Percentiles rank a stretch among this genome's conserved stretches.
Evolutionary conservation across 2,113 vertebrate genomes (phyloP).

Genomic region (Strix aluco): DNA sequence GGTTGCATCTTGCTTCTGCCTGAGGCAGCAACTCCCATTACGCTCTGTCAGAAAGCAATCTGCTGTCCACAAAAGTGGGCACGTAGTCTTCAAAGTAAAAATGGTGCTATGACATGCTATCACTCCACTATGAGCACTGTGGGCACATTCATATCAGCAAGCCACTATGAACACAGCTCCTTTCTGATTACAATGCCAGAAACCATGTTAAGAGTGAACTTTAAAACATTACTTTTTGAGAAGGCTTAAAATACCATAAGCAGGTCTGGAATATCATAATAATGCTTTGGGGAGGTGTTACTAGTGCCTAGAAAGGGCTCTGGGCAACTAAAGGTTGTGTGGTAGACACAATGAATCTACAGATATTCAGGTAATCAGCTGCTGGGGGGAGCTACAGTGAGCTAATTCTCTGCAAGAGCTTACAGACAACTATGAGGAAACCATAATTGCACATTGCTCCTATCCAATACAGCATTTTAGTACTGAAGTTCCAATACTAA

Average conservation of each 20-base stretch:
- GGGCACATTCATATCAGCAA: not conserved
- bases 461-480: not conserved
- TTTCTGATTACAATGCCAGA: not conserved
- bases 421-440: not conserved
- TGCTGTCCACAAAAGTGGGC: not conserved
- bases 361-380: not conserved
- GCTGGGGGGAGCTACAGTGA: not conserved
- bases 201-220: fast-evolving
- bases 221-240: not conserved
- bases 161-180: not conserved
- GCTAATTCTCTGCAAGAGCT: not conserved
- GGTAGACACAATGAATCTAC: not conserved
- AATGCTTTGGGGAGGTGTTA: not conserved
- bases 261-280: not conserved
- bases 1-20: not conserved
- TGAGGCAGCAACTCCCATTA: fast-evolving
- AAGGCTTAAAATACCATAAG: not conserved
- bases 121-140: not conserved
- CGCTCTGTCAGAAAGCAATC: not conserved
- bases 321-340: not conserved
- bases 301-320: not conserved
- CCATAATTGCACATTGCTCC: not conserved
- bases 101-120: not conserved
- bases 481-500: not conserved
- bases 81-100: not conserved